These are phyloP conservation scores for Phalanger gymnotis DNA, from an alignment of 2,797 vertebrate species.

Conservation along the genomic window DNA sequence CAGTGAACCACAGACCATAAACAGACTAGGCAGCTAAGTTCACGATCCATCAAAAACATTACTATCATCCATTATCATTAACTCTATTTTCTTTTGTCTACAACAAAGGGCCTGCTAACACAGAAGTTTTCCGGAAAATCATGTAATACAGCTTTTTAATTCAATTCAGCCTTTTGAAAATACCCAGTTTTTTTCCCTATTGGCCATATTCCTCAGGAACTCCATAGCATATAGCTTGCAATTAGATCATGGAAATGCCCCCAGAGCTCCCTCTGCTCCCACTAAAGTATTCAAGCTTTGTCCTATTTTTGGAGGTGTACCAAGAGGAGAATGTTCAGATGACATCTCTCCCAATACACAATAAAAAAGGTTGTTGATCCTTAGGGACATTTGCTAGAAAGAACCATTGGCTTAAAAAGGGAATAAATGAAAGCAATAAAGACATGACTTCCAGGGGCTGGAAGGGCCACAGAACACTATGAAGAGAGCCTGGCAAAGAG, in stretches of 20 bases:
- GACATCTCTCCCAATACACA: conserved; percentile 14
- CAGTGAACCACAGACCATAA: conserved; percentile 73
- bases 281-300: conserved; percentile 14
- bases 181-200: conserved; percentile 25
- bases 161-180: conserved; percentile 26
- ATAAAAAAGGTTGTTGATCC: conserved; percentile 27
- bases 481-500: neutral
- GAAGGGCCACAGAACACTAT: neutral
- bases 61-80: conserved; percentile 62
- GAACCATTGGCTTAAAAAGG: conserved; percentile 7
- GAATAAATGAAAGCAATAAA: conserved; percentile 13
- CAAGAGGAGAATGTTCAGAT: conserved; percentile 2
- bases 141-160: neutral
- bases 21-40: conserved; percentile 66
- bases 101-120: neutral
- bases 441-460: neutral
- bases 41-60: conserved; percentile 46
- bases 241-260: neutral
- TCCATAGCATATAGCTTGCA: neutral
- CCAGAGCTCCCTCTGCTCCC: neutral
- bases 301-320: conserved; percentile 5
- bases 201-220: neutral
- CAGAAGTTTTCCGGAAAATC: conserved; percentile 18
- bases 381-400: conserved; percentile 34
- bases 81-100: conserved; percentile 50